Percentiles rank a stretch among this genome's conserved stretches.
These are phyloP conservation scores for Siphlonurus alternatus DNA, from an alignment of 2,888 invertebrate species.

Conservation along the genomic window DNA sequence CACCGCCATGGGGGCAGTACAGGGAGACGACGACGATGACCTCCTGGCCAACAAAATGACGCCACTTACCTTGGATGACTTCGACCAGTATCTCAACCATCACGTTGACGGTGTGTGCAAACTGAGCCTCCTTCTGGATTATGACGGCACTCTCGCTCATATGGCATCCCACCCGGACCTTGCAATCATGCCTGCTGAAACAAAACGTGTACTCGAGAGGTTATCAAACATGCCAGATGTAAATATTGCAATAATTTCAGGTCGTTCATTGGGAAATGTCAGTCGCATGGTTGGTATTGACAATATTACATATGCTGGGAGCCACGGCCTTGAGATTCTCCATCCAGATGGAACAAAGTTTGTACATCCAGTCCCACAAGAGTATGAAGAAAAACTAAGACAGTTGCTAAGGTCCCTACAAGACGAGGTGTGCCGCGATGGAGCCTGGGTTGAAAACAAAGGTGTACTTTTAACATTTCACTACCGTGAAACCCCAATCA, in stretches of 20 bases:
- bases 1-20: constrained; percentile 67
- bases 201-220: constrained; percentile 65
- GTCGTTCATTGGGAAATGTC: constrained; percentile 72
- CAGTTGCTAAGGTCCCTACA: constrained; percentile 60
- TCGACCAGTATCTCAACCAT: constrained; percentile 76
- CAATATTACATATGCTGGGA: constrained; percentile 79
- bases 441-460: constrained; percentile 86
- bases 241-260: constrained; percentile 74
- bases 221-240: constrained; percentile 72
- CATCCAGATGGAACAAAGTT: constrained; percentile 84
- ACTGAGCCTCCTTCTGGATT: constrained; percentile 65
- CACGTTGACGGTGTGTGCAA: constrained; percentile 37
- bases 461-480: constrained; percentile 76
- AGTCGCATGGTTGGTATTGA: constrained; percentile 83
- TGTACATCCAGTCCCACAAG: constrained; percentile 78
- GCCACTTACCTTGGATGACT: constrained; percentile 79
- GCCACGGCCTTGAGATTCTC: constrained; percentile 72
- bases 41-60: constrained; percentile 73
- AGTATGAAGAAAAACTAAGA: constrained; percentile 63
- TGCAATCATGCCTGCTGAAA: constrained; percentile 69
- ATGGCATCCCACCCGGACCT: constrained; percentile 81
- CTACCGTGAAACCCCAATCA: constrained; percentile 63
- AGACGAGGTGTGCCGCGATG: constrained; percentile 53
- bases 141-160: constrained; percentile 77
- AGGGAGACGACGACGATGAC: constrained; percentile 41